A percentile compares a stretch with the other conserved stretches of the same genome.
These are phyloP conservation scores for Odontamblyopus rebecca DNA, from an alignment of 2,797 vertebrate genomes.

Conservation along the genomic window DNA sequence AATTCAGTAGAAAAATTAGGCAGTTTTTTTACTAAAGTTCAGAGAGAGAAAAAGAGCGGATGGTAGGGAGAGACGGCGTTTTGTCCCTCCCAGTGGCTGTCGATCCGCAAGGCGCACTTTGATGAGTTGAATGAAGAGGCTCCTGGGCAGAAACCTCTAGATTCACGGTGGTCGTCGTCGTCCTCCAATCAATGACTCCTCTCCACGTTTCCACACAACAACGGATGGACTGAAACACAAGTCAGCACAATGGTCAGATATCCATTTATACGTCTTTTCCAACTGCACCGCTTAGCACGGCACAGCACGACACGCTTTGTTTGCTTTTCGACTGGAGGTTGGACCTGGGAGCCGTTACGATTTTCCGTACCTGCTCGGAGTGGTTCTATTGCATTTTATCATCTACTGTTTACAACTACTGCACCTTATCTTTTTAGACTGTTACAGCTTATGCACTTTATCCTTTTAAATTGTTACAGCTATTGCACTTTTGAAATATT, in stretches of 20 bases:
- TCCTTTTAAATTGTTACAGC: too few species aligned
- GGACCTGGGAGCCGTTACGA: too few species aligned
- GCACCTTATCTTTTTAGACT: too few species aligned
- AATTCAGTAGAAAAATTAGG: conserved; percentile 47
- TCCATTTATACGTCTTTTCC: too few species aligned
- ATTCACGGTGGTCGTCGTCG: conserved; percentile 62
- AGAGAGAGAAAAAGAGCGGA: conserved; percentile 28
- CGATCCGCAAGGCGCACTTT: conserved; percentile 53
- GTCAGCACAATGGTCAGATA: background rate
- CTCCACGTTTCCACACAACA: conserved; percentile 70
- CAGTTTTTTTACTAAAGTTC: conserved; percentile 50
- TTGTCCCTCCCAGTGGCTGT: conserved; percentile 38
- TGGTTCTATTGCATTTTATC: too few species aligned
- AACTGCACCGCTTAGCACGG: too few species aligned
- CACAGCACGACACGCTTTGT: too few species aligned
- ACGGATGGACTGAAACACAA: conserved; percentile 57
- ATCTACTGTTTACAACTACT: too few species aligned
- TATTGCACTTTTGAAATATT: too few species aligned
- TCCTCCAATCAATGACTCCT: conserved; percentile 68
- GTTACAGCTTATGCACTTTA: too few species aligned
- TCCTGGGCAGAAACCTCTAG: conserved; percentile 37
- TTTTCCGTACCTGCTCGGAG: too few species aligned
- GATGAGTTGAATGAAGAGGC: conserved; percentile 56
- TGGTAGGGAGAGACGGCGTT: conserved; percentile 35
- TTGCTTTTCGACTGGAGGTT: too few species aligned